Conservation (phyloP, 2,113 vertebrate species). For the Cyanocitta stelleri region DNA sequence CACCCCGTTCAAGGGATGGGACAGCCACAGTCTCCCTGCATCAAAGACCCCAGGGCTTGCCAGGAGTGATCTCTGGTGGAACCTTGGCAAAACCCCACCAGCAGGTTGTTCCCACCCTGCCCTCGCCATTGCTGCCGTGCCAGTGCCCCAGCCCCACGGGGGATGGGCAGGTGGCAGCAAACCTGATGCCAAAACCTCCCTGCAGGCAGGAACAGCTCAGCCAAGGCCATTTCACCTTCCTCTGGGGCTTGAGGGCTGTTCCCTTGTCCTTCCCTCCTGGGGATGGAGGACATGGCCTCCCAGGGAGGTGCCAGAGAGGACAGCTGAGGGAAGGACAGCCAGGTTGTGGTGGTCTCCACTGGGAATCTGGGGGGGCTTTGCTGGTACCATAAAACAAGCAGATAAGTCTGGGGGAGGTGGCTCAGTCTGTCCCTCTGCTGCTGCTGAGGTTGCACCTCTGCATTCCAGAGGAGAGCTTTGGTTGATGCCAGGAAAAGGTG, state of each 20-base stretch:
- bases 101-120: rapidly evolving
- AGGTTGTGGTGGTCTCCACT: rapidly evolving
- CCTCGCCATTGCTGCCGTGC: not conserved
- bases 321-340: not conserved
- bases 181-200: rapidly evolving
- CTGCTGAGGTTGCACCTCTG: not conserved
- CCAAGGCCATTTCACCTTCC: not conserved
- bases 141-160: rapidly evolving
- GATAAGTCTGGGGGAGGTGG: rapidly evolving
- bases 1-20: not conserved
- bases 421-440: not conserved
- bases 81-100: not conserved
- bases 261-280: not conserved
- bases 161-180: not conserved
- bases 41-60: not conserved
- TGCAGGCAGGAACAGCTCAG: not conserved
- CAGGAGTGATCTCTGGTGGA: not conserved
- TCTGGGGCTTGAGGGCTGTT: not conserved
- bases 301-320: not conserved
- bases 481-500: not conserved
- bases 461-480: not conserved
- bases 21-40: not conserved
- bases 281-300: rapidly evolving
- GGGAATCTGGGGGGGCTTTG: too few species aligned
- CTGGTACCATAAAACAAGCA: not conserved